Base-by-base conservation (phyloP, 1,140 invertebrate genomes). In the Globodera rostochiensis region DNA sequence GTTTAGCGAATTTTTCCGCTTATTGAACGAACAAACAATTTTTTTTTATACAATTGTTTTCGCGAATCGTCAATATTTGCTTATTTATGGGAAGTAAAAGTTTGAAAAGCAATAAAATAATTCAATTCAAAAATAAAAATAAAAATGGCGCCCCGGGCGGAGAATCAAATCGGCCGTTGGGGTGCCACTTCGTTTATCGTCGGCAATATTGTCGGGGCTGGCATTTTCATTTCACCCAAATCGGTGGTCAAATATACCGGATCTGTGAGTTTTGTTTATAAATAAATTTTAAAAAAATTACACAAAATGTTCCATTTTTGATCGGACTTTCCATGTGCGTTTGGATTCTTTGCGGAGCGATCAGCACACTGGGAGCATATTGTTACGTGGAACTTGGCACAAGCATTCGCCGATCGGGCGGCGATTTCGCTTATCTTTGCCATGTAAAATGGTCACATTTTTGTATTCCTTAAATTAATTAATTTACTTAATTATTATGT, bases 161-260 rank as follows among this genome's bases (percentile, higher is more conserved):
- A 71, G 6, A 83, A 83, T 25, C 80, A 87, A 80, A 87, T 87
- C 86, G 86, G 86, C 36, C 74, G 73, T 64, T 79, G 84, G 78
- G 86, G 87, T 36, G 86, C 86, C 53, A 87, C 87, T n/a, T 78
- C 79, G 15, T 86, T 82, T 1, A 96, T 97, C 84, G 95, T 97
- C 57, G 95, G 96, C 1, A 95, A 94, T 82, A 97, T 97, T 88
- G 96, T 97, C 80, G 96, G 95, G 53, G 94, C 94, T 5, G 96
- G 96, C 0, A 97, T 98, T 87, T 98, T 98, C 90, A 95, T 98
- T 21, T 95, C 94, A 60, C 96, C 96, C 3, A 94, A 94, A 8
- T 80, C 77, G 11, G 86, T 89, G 21, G 77, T 88, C 21, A 69
- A 75, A 25, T 67, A 85, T 66, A 85, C 88, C 6, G 75, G 80